Conservation (phyloP, 2,888 invertebrate species). For the Neoaliturus tenellus region DNA sequence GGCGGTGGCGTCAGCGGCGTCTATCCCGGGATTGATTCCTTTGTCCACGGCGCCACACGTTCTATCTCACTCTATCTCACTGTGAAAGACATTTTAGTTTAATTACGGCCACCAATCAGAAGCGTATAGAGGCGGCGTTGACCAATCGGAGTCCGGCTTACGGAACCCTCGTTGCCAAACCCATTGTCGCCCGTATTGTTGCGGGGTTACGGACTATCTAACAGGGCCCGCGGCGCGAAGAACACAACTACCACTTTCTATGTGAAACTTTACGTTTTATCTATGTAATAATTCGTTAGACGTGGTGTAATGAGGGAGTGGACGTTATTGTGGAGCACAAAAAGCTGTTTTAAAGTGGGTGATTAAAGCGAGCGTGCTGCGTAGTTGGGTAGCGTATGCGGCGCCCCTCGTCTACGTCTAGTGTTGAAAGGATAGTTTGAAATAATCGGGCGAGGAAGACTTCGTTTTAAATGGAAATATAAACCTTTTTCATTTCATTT, state of each 20-base stretch:
- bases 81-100: slow-evolving; percentile 52
- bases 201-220: background rate
- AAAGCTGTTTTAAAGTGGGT: background rate
- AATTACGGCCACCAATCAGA: slow-evolving; percentile 52
- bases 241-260: slow-evolving; percentile 9
- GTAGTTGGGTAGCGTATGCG: background rate
- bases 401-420: too few relatives aligned
- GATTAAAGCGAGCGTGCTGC: background rate
- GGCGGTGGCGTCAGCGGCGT: slow-evolving; percentile 11
- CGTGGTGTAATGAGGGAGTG: background rate
- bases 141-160: slow-evolving; percentile 36
- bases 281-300: slow-evolving; percentile 16
- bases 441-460: too few relatives aligned
- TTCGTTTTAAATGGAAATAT: too few relatives aligned
- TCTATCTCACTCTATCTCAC: slow-evolving; percentile 43
- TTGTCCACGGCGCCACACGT: slow-evolving; percentile 50
- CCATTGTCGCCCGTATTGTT: slow-evolving; percentile 35
- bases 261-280: slow-evolving; percentile 21
- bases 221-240: background rate
- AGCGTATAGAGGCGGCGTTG: slow-evolving; percentile 37
- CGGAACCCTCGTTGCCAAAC: slow-evolving; percentile 41
- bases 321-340: background rate
- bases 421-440: too few relatives aligned
- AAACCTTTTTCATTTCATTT: too few relatives aligned
- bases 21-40: slow-evolving; percentile 44